Conservation (phyloP, 2,113 vertebrate genomes). For the Psittacara wagleri region DNA sequence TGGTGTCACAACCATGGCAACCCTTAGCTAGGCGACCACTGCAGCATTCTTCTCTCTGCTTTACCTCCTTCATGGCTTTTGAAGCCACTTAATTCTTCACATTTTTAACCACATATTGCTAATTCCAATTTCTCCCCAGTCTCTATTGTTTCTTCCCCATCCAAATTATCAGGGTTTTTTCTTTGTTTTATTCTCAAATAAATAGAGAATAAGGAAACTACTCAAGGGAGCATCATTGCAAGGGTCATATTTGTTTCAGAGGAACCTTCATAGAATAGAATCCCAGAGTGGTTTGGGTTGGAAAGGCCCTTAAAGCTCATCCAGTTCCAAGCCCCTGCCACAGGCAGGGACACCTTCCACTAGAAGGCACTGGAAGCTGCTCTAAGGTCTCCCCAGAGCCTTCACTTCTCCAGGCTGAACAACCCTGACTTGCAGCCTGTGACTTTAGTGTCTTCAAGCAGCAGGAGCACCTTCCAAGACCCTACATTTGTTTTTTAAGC, state of each 20-base stretch:
- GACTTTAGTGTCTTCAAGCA: background rate
- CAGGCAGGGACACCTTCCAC: background rate
- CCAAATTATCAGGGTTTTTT: background rate
- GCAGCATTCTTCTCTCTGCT: background rate
- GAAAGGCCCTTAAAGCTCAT: background rate
- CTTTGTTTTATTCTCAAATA: background rate
- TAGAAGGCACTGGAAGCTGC: background rate
- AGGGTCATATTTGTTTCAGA: background rate
- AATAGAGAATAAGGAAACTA: background rate
- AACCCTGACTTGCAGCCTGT: background rate
- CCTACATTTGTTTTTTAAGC: background rate
- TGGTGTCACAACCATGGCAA: accelerated
- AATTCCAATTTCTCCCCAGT: background rate
- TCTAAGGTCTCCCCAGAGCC: background rate
- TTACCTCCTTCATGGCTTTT: background rate
- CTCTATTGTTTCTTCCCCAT: background rate
- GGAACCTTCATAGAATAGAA: background rate
- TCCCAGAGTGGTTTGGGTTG: background rate
- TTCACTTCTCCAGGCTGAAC: background rate
- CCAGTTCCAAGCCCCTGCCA: background rate
- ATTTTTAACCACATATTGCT: background rate
- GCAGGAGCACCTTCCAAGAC: background rate
- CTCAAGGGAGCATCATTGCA: background rate
- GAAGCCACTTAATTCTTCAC: background rate
- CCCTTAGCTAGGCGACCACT: background rate